Percentiles rank a stretch among this genome's conserved stretches.
phyloP scores from a whole-genome alignment of 2,888 invertebrate genomes.

The Limnephilus auricula region DNA sequence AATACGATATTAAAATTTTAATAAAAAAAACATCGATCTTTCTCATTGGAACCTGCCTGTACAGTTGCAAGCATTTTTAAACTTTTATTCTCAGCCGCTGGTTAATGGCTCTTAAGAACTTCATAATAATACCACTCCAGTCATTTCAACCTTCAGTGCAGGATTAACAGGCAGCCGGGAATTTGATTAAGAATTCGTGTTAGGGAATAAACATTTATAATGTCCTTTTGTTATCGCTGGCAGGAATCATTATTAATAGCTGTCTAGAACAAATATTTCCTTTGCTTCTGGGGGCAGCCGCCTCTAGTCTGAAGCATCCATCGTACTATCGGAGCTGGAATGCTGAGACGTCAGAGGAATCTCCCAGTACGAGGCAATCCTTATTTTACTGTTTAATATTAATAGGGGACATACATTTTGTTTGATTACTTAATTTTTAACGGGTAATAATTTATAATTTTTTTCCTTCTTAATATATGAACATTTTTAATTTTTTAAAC shows the following conservation, averaged over 20 bases:
- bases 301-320: conserved; percentile 26
- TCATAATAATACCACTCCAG: neutral
- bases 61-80: too few relatives aligned
- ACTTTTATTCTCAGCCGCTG: too few relatives aligned
- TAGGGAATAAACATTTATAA: conserved; percentile 58
- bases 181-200: conserved; percentile 62
- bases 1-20: too few relatives aligned
- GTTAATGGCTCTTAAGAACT: too few relatives aligned
- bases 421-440: neutral
- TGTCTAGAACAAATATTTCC: conserved; percentile 63
- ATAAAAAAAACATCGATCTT: too few relatives aligned
- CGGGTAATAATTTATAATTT: neutral
- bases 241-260: conserved; percentile 62
- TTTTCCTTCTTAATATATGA: neutral
- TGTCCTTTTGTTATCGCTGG: conserved; percentile 58
- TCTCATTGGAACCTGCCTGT: too few relatives aligned
- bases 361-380: neutral
- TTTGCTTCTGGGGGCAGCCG: conserved; percentile 40
- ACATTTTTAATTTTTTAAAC: neutral
- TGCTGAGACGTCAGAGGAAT: conserved; percentile 41
- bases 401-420: neutral
- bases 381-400: conserved; percentile 39
- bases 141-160: neutral
- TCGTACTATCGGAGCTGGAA: neutral
- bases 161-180: conserved; percentile 43